These are phyloP conservation scores for Podargus strigoides DNA, from an alignment of 2,797 vertebrate species.

Conservation along the genomic window DNA sequence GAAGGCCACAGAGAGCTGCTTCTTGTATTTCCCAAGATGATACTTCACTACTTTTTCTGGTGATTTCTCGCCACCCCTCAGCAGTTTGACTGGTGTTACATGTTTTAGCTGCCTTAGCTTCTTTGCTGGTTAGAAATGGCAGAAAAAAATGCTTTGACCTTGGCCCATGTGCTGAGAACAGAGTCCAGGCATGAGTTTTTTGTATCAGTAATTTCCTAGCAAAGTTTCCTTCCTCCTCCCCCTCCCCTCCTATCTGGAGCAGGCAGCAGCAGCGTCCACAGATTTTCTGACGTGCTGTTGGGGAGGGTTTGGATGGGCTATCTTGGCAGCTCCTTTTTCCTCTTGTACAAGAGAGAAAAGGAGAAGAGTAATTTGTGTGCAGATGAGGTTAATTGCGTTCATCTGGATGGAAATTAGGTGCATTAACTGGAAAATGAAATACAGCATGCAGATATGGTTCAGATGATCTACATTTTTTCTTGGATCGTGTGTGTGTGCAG, in stretches of 20 bases:
- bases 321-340: not conserved
- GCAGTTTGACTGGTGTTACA: not conserved
- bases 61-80: not conserved
- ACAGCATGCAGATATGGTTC: accelerated
- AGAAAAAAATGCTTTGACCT: slow-evolving; percentile 55
- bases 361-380: not conserved
- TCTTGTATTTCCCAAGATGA: not conserved
- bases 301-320: not conserved
- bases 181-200: not conserved
- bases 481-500: accelerated
- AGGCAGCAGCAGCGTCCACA: not conserved
- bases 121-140: slow-evolving; percentile 15
- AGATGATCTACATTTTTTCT: not conserved
- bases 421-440: not conserved
- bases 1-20: not conserved
- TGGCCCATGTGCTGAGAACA: slow-evolving; percentile 41
- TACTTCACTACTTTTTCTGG: not conserved
- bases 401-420: not conserved
- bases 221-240: not conserved
- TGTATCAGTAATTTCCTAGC: slow-evolving; percentile 34
- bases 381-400: not conserved
- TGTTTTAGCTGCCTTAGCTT: slow-evolving; percentile 25
- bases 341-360: not conserved
- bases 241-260: not conserved
- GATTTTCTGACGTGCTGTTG: not conserved